Percentiles rank a stretch among this genome's conserved stretches.
Evolutionary conservation across 2,888 invertebrate genomes (phyloP).

Genomic region (Ophonus ardosiacus): DNA sequence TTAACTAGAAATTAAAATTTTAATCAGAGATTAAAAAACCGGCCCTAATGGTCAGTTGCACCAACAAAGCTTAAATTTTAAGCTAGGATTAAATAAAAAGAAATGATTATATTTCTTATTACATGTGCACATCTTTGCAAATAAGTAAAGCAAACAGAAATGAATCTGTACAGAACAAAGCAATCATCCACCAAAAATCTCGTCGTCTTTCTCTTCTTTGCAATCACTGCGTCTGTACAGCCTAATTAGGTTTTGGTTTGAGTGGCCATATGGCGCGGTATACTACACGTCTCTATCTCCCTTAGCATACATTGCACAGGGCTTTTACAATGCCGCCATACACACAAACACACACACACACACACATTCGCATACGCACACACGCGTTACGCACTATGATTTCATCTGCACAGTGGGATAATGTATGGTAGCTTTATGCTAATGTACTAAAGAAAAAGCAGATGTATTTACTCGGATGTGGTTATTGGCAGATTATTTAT

Average conservation of each 20-base stretch:
- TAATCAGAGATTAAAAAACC: too few relatives aligned
- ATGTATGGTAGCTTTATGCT: background rate
- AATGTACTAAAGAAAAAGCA: background rate
- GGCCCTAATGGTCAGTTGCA: too few relatives aligned
- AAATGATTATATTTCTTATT: too few relatives aligned
- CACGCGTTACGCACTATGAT: background rate
- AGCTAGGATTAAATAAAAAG: too few relatives aligned
- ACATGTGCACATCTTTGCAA: too few relatives aligned
- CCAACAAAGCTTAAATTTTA: too few relatives aligned
- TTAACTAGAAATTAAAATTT: too few relatives aligned
- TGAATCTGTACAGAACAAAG: too few relatives aligned
- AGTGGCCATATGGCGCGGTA: slow-evolving; percentile 48
- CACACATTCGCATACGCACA: background rate
- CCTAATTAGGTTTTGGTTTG: slow-evolving; percentile 52
- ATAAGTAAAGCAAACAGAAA: too few relatives aligned
- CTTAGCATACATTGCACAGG: background rate
- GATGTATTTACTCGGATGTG: background rate
- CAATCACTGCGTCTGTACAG: slow-evolving; percentile 3
- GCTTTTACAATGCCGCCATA: slow-evolving; percentile 8
- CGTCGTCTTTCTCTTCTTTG: too few relatives aligned
- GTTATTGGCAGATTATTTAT: background rate
- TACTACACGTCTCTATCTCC: slow-evolving; percentile 1
- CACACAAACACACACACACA: slow-evolving; percentile 12
- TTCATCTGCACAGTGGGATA: background rate
- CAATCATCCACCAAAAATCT: too few relatives aligned